These are phyloP conservation scores for Palaemon carinicauda DNA, from an alignment of 1,140 invertebrate genomes.

Conservation along the genomic window DNA sequence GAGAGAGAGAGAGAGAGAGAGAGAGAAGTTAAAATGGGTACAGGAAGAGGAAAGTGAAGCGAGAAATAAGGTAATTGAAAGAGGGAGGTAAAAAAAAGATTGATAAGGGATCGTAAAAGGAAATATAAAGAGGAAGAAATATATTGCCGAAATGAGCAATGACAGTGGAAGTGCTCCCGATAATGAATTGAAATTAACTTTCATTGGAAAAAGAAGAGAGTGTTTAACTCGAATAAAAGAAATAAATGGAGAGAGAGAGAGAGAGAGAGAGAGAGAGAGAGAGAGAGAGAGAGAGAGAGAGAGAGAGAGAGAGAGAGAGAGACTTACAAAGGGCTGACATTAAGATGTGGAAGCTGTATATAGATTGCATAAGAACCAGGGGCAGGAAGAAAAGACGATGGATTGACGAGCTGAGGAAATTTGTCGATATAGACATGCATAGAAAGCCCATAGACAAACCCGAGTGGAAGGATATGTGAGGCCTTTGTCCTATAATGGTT, in stretches of 20 bases:
- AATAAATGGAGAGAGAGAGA: background rate
- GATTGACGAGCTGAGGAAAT: too few species aligned
- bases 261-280: slow-evolving; percentile 13
- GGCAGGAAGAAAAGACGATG: too few species aligned
- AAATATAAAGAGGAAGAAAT: background rate
- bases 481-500: too few species aligned
- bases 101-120: background rate
- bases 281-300: slow-evolving; percentile 9
- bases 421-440: too few species aligned
- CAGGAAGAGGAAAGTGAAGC: background rate
- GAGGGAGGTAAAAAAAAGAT: background rate
- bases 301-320: background rate
- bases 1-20: background rate
- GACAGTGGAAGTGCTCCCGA: background rate
- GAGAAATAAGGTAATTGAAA: background rate
- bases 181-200: too few species aligned
- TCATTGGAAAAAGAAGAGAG: too few species aligned
- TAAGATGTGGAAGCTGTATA: too few species aligned
- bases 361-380: too few species aligned
- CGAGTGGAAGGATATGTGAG: too few species aligned
- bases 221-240: too few species aligned
- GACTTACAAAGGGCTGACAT: background rate
- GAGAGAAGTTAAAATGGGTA: background rate
- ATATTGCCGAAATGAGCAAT: background rate
- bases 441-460: too few species aligned